A percentile compares a stretch with the other conserved stretches of the same genome.
Evolutionary conservation across 2,888 invertebrate genomes (phyloP).

Genomic region (Brenthis ino): DNA sequence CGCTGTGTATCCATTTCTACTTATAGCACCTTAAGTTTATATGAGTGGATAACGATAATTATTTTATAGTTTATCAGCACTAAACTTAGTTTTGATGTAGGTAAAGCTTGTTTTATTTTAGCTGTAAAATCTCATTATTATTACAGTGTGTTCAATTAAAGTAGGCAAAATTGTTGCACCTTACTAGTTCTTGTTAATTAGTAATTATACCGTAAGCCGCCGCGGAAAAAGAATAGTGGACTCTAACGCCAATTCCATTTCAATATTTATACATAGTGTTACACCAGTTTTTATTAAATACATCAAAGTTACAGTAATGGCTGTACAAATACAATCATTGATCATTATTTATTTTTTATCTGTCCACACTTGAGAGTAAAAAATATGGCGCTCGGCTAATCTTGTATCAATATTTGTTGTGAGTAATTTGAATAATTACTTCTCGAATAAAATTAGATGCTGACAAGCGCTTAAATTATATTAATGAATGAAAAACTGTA

Average conservation of each 20-base stretch:
- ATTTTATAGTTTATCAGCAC: no score
- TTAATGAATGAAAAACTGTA: constrained; percentile 16
- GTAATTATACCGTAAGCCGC: constrained; percentile 7
- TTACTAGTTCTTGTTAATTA: background rate
- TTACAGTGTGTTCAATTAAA: background rate
- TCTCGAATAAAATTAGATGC: constrained; percentile 26
- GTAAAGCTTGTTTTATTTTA: no score
- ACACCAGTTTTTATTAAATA: constrained; percentile 31
- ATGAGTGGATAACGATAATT: no score
- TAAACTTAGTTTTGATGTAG: no score
- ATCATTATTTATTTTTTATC: constrained; percentile 34
- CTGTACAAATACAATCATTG: constrained; percentile 32
- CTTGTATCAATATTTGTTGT: constrained; percentile 34
- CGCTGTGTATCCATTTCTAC: no score
- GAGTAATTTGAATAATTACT: constrained; percentile 37
- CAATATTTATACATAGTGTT: constrained; percentile 13
- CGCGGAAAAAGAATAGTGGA: constrained; percentile 10
- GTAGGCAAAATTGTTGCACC: background rate
- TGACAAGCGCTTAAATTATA: constrained; percentile 26
- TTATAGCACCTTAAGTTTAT: no score
- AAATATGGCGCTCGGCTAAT: constrained; percentile 29
- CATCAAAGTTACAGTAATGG: constrained; percentile 21
- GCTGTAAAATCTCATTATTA: no score
- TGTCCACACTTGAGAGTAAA: constrained; percentile 26
- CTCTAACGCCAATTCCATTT: constrained; percentile 23